Base-by-base conservation (phyloP, 2,888 invertebrate genomes). In the Xiphydria camelus region DNA sequence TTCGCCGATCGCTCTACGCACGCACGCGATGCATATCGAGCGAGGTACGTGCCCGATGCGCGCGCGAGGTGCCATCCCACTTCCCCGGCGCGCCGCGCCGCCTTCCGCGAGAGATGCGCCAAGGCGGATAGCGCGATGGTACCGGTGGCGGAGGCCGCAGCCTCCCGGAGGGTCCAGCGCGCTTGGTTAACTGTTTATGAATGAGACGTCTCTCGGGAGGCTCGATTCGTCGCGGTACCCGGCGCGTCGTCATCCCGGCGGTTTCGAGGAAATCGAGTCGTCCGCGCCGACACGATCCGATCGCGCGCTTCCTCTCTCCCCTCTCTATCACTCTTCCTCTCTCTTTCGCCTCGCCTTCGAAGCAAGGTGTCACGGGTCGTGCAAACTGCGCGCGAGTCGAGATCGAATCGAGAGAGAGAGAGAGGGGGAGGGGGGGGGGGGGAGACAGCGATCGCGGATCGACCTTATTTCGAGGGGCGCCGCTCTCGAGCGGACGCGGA, bases 151-250 rank as follows among this genome's bases (percentile, higher is more conserved):
- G n/a, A n/a, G n/a, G n/a, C n/a, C n/a, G n/a, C n/a, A n/a, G n/a
- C n/a, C n/a, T n/a, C n/a, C n/a, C n/a, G n/a, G n/a, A n/a, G n/a
- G 29, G 29, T 29, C 15, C 29, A 15, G 14, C 15, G 29, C 12
- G 29, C 29, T 9, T 7, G 29, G 3, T 12, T 29, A 29, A 29
- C 29, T 29, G 29, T 64, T 68, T 57, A 62, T 61, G 64, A 66
- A 66, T 64, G 62, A 59, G 57, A 64, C 41, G 55, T 53, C 42
- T 45, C 40, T 42, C 45, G 36, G 31, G 37, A 49, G 47, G 50
- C 47, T 49, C 51, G 58, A 63, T 63, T 61, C 55, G 64, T 55
- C 53, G 57, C 61, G 59, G 14, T 5, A 15, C 29, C 29, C 15
- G 29, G 53, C 44, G 44, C 31, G 29, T 42, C 37, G 32, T 41